phyloP scores from a whole-genome alignment of 2,888 invertebrate species.

The Heliconius ismenius region DNA sequence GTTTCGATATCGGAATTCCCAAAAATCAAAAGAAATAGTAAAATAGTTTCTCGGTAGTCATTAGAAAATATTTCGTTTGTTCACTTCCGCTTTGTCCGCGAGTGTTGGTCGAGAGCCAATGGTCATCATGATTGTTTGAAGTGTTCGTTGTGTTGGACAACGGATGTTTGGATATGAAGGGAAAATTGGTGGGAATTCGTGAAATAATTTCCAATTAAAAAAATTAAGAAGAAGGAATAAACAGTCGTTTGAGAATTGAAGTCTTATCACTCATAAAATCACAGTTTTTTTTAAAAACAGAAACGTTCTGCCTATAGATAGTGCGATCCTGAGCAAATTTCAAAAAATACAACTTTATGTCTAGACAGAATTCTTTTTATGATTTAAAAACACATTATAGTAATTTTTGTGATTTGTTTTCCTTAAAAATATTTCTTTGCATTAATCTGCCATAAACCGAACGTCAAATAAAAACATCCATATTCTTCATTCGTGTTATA shows the following conservation, averaged over 20 bases:
- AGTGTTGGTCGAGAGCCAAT: constrained; percentile 60
- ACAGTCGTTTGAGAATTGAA: not conserved
- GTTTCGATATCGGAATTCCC: not conserved
- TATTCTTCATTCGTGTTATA: not conserved
- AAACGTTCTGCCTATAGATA: not conserved
- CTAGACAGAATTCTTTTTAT: too few relatives aligned
- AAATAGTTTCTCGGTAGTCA: constrained; percentile 32
- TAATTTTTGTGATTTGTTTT: not conserved
- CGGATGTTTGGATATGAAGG: constrained; percentile 34
- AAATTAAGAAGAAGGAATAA: not conserved
- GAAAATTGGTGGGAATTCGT: constrained; percentile 4
- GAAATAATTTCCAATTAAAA: not conserved
- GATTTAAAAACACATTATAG: not conserved
- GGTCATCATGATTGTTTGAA: constrained; percentile 47
- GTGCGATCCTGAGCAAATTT: not conserved
- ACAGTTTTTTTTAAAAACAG: not conserved
- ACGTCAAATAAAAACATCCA: not conserved
- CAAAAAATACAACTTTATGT: not conserved
- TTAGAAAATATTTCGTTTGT: constrained; percentile 54
- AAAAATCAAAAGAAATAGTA: constrained; percentile 28
- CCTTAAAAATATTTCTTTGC: not conserved
- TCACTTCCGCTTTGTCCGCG: constrained; percentile 52
- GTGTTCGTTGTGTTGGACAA: constrained; percentile 33
- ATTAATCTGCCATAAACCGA: too few relatives aligned
- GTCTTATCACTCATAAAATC: not conserved